Base-by-base conservation (phyloP, 2,797 vertebrate genomes). In the Coreius guichenoti region DNA sequence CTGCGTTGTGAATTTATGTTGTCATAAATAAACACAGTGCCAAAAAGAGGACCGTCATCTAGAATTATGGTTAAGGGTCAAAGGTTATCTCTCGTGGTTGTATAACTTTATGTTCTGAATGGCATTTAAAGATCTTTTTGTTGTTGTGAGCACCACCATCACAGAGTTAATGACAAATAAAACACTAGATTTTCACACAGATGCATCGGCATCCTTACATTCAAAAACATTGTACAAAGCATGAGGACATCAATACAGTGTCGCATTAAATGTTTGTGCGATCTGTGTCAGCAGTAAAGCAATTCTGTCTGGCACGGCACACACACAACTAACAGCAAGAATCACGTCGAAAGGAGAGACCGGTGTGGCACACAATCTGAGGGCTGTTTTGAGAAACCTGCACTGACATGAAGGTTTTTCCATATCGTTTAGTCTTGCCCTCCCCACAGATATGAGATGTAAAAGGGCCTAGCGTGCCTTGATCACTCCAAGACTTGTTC, bases 401-500 rank as follows among this genome's bases (percentile, higher is more conserved):
- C 87, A 73, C 88, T 61, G 45, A 92, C 91, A 91, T 86, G 92
- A 91, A 87, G 77, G 67, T 81, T 89, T 90, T 89, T 90, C 87
- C 87, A 84, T 84, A 81, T 86, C 80, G 76, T 88, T 91, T 84
- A 87, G 81, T 91, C 89, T 91, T 79, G 67, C 85, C 82, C 86
- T 86, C 76, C 80, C 70, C 78, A 87, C 75, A 86, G 87, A 90
- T 86, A 87, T 83, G 86, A 87, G 51, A 80, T 83, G 69, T 86
- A 86, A 89, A 92, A 91, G 87, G 81, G 65, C 84, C 84, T 92
- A 91, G 90, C 92, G 92, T 92, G 92, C 92, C 88, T 88, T 87
- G 88, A 91, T 92, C 89, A 80, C 88, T 88, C 84, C 51, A 72
- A 86, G 88, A 80, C 88, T 91, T 89, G 91, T 92, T 92, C 90